Base-by-base conservation (phyloP, 2,888 invertebrate species). In the Hirtodrosophila confusa region DNA sequence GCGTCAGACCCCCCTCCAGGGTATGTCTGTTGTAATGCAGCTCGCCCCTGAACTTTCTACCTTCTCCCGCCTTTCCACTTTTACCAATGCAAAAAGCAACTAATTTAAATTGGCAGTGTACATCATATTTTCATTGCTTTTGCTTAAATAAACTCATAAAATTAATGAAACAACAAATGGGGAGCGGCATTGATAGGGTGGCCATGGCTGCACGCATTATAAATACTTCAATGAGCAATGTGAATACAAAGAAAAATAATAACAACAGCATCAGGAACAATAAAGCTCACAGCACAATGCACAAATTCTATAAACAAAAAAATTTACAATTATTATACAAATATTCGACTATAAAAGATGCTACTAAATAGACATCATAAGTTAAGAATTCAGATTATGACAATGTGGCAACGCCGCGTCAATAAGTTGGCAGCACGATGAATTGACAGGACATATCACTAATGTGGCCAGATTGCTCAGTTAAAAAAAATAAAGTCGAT, bases 61-160 rank as follows among this genome's bases (percentile, higher is more conserved):
- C 36, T 29, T 37, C 8, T 4, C 35, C 35, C 37, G 9, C 35
- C 24, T 31, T 49, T 7, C 10, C 9, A n/a, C 12, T 6, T 33
- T 36, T 12, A 8, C 12, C 12, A 6, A 29, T 37, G 36, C 36
- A 53, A 47, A 63, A 63, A 64, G 69, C 85, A 75, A 87, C 80
- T 68, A 80, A 78, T 70, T 69, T 66, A 72, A 85, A 87, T 78
- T 69, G 69, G 66, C 48, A 77, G 62, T 73, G 57, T 80, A 55
- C 75, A 87, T 75, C 68, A 65, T 54, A 53, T 67, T 82, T 85
- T 75, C 73, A 82, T 80, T 75, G 85, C 66, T 80, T 85, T 82
- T 87, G 70, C 75, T 70, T 75, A 80, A 87, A 75, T 73, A 73
- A 80, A 75, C 85, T 63, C 69, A 65, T 69, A 62, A 78, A 80